phyloP scores from a whole-genome alignment of 2,113 vertebrate genomes.

The Circaetus cinerascens region DNA sequence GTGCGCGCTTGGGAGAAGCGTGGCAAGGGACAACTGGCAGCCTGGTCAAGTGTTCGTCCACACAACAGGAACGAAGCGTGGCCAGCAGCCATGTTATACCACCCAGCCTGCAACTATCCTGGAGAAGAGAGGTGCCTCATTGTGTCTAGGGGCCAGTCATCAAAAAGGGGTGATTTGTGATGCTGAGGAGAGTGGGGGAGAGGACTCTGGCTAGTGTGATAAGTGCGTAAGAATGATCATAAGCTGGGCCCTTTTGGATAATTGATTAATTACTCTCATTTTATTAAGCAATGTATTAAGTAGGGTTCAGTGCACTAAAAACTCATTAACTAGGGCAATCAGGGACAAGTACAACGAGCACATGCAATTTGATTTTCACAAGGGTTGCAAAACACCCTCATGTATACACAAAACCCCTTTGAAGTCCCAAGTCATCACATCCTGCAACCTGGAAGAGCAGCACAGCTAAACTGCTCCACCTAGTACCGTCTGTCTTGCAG shows the following conservation, averaged over 20 bases:
- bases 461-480: not conserved
- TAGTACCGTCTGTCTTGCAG: not conserved
- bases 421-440: not conserved
- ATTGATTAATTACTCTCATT: constrained; percentile 57
- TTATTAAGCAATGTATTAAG: constrained; percentile 29
- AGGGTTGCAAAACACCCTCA: not conserved
- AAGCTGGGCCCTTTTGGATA: not conserved
- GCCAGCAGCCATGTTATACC: not conserved
- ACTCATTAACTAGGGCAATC: constrained; percentile 47
- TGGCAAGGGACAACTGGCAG: not conserved
- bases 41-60: not conserved
- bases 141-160: not conserved
- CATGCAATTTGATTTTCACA: not conserved
- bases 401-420: not conserved
- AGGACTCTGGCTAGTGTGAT: not conserved
- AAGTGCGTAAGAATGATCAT: not conserved
- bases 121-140: not conserved
- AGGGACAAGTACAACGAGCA: constrained; percentile 17
- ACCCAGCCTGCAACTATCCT: rapidly evolving
- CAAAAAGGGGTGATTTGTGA: not conserved
- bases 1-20: not conserved
- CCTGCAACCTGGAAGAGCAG: not conserved
- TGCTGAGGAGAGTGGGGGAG: not conserved
- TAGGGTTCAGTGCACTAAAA: constrained; percentile 57
- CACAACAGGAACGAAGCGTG: not conserved